phyloP scores from a whole-genome alignment of 2,797 vertebrate species.

The Nothura maculosa region DNA sequence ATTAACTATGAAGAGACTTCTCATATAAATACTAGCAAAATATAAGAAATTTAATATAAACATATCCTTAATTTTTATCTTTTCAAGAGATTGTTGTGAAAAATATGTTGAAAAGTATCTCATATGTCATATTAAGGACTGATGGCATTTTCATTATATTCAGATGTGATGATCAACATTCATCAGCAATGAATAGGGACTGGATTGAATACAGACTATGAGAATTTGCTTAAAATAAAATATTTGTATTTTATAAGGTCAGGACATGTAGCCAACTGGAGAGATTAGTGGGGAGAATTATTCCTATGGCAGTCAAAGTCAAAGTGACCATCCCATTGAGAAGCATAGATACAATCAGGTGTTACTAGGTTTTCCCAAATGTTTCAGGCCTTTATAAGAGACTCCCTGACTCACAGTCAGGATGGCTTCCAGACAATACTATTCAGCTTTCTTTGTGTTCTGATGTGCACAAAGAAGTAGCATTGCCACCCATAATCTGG shows the following conservation, averaged over 20 bases:
- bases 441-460: not conserved
- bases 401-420: fast-evolving
- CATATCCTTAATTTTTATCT: conserved; percentile 13
- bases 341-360: not conserved
- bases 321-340: not conserved
- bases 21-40: not conserved
- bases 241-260: not conserved
- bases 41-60: not conserved
- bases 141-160: conserved; percentile 26
- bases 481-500: not conserved
- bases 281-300: not conserved
- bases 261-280: not conserved
- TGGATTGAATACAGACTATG: not conserved
- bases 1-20: not conserved
- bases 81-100: not conserved
- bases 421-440: not conserved
- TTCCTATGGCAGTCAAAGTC: not conserved
- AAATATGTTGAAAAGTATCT: conserved; percentile 5
- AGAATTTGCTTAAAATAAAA: conserved; percentile 2
- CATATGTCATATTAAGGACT: conserved; percentile 5
- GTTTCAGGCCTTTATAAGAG: not conserved
- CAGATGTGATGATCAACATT: conserved; percentile 28
- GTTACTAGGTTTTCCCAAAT: not conserved
- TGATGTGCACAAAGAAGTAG: not conserved
- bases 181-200: not conserved